Percentiles rank a stretch among this genome's conserved stretches.
Conservation (phyloP, 2,797 vertebrate genomes). For the Peromyscus eremicus region DNA sequence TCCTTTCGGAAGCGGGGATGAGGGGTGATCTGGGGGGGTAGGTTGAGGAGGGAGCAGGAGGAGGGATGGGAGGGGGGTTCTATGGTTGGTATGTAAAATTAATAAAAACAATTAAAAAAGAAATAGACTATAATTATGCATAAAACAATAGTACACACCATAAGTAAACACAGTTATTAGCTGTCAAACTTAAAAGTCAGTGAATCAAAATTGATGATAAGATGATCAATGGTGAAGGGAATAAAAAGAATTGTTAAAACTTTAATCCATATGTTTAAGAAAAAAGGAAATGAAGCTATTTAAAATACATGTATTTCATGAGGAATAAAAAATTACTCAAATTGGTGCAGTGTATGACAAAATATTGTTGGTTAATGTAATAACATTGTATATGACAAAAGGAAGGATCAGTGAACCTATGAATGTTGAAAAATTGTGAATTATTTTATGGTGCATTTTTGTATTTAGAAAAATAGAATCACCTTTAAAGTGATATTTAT, state of each 20-base stretch:
- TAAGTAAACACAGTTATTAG: background rate
- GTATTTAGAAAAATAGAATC: background rate
- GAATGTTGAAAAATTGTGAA: background rate
- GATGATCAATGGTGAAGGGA: background rate
- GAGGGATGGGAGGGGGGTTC: too few species aligned
- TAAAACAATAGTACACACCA: background rate
- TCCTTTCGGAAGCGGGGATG: too few species aligned
- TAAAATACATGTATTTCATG: background rate
- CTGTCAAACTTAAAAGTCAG: background rate
- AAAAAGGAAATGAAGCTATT: background rate
- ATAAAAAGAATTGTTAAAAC: background rate
- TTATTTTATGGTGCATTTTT: background rate
- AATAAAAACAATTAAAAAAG: background rate
- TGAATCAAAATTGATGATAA: background rate
- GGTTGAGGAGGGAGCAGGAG: too few species aligned
- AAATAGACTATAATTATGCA: background rate
- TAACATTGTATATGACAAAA: background rate
- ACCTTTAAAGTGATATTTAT: background rate
- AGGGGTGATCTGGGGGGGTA: too few species aligned
- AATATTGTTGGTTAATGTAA: background rate
- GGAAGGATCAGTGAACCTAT: background rate
- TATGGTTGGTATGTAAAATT: too few species aligned
- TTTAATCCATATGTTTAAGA: background rate
- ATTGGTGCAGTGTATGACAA: background rate
- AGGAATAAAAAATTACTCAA: background rate